A percentile compares a stretch with the other conserved stretches of the same genome.
Conservation (phyloP, 2,888 invertebrate genomes). For the Noctua pronuba region DNA sequence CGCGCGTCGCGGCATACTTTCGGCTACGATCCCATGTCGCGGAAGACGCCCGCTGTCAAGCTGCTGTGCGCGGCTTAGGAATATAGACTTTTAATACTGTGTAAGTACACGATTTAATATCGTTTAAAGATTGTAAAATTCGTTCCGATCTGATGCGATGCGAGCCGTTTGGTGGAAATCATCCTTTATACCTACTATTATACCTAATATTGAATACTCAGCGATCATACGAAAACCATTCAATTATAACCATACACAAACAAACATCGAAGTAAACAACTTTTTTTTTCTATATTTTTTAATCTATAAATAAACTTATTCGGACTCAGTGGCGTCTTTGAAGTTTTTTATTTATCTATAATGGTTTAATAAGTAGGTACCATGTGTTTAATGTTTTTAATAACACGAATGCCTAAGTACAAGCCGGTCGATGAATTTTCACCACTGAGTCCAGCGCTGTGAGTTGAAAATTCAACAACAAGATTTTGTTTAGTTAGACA, state of each 20-base stretch:
- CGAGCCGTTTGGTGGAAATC: too few relatives aligned
- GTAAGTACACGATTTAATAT: too few relatives aligned
- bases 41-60: too few relatives aligned
- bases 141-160: too few relatives aligned
- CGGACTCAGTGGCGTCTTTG: background rate
- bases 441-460: background rate
- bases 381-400: too few relatives aligned
- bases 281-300: conserved; percentile 8
- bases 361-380: background rate
- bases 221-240: background rate
- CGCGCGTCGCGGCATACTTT: too few relatives aligned
- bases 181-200: too few relatives aligned
- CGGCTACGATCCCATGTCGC: too few relatives aligned
- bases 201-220: too few relatives aligned
- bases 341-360: background rate
- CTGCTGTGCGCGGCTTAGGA: too few relatives aligned
- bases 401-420: background rate
- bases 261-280: conserved; percentile 10
- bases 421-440: background rate
- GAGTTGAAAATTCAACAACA: background rate
- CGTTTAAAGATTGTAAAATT: too few relatives aligned
- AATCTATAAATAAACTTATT: background rate
- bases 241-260: background rate
- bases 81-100: too few relatives aligned
- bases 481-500: background rate